Evolutionary conservation across 1,140 invertebrate species (phyloP).

Genomic region (Solen grandis): DNA sequence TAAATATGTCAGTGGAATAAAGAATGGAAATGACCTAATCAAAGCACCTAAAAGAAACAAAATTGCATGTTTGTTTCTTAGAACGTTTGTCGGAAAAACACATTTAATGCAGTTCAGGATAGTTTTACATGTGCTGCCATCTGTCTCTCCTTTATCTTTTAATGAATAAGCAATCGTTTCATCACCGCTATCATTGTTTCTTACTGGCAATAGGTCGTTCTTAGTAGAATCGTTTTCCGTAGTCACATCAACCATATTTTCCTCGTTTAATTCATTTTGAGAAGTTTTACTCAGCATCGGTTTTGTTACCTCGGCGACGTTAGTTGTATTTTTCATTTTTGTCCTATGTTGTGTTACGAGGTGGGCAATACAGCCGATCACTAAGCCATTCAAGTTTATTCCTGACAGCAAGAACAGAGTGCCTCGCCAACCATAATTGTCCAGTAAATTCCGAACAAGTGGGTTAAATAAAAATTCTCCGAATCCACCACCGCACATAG

Average conservation of each 20-base stretch:
- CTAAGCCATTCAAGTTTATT: not conserved
- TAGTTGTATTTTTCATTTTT: not conserved
- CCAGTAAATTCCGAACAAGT: not conserved
- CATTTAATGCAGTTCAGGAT: not conserved
- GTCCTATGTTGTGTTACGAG: not conserved
- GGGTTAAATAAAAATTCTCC: conserved; percentile 10
- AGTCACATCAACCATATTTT: not conserved
- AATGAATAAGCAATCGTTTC: not conserved
- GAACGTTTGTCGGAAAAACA: not conserved
- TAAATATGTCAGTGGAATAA: not conserved
- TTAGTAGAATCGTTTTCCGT: not conserved
- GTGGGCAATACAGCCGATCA: not conserved
- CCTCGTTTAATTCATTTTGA: not conserved
- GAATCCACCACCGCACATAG: conserved; percentile 14
- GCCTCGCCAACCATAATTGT: conserved; percentile 12
- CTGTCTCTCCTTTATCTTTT: not conserved
- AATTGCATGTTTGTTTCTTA: not conserved
- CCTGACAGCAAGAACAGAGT: conserved; percentile 12
- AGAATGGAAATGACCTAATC: not conserved
- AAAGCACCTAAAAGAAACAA: not conserved
- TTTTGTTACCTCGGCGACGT: not conserved
- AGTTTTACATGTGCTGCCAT: not conserved
- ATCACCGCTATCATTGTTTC: not conserved
- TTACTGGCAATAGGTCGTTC: not conserved
- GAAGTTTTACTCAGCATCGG: not conserved